A percentile compares a stretch with the other conserved stretches of the same genome.
Evolutionary conservation across 2,797 vertebrate species (phyloP).

Genomic region (Hipposideros larvatus): DNA sequence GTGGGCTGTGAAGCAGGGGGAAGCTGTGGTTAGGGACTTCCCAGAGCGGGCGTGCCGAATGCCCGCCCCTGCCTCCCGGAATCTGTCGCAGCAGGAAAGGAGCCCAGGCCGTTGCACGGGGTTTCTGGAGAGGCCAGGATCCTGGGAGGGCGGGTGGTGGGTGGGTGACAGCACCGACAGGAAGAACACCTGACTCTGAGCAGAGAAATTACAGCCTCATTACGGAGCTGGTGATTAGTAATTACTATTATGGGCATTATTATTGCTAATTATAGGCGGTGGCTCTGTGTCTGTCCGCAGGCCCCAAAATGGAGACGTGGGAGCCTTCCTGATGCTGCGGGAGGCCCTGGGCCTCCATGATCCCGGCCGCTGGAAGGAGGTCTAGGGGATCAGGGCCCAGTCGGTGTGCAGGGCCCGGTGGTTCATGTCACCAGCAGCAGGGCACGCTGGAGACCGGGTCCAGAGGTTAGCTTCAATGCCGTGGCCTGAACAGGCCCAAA

Average conservation of each 20-base stretch:
- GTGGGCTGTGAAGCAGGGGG: background rate
- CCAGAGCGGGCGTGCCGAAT: accelerated
- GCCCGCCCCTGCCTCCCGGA: accelerated
- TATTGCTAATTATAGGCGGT: conserved; percentile 54
- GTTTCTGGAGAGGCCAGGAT: background rate
- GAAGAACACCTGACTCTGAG: background rate
- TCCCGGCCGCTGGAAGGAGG: accelerated
- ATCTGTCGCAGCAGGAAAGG: background rate
- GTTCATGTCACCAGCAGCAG: background rate
- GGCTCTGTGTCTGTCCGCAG: background rate
- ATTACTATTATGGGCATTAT: conserved; percentile 11
- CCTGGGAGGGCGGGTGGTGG: accelerated
- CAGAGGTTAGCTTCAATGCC: accelerated
- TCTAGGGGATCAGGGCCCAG: background rate
- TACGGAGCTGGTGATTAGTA: conserved; percentile 58
- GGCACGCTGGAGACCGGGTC: accelerated
- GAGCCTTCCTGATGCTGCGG: background rate
- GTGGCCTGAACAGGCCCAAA: accelerated
- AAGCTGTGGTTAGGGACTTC: background rate
- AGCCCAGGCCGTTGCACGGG: background rate
- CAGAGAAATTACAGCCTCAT: background rate
- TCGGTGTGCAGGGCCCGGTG: background rate
- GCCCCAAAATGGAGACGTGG: background rate
- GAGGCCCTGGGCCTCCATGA: background rate
- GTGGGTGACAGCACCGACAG: background rate